Conservation (phyloP, 2,113 vertebrate species). For the Brachyhypopomus occidentalis region DNA sequence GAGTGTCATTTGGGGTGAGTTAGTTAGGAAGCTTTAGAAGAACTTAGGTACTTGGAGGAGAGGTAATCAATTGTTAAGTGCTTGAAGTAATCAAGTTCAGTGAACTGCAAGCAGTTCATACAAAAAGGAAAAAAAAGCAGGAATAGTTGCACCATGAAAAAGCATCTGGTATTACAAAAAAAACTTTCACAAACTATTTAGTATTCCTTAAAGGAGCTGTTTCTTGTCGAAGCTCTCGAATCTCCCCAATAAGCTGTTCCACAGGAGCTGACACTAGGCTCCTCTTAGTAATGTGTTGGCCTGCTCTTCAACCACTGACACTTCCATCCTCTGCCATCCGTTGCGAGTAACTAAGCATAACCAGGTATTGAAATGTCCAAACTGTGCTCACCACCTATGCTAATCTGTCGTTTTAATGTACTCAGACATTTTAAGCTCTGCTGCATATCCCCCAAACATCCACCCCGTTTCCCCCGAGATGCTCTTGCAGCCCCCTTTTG, state of each 20-base stretch:
- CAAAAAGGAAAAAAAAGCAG: no score
- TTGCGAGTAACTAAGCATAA: conserved; percentile 23
- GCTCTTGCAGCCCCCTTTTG: background rate
- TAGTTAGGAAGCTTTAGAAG: conserved; percentile 8
- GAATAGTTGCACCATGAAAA: no score
- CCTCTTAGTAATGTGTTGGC: background rate
- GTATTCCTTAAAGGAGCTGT: no score
- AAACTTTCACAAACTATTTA: no score
- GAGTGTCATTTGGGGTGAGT: background rate
- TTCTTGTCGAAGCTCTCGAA: background rate
- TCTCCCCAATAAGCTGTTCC: background rate
- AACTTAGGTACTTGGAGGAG: background rate
- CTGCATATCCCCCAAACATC: background rate
- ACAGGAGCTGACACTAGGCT: conserved; percentile 8
- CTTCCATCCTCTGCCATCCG: conserved; percentile 53
- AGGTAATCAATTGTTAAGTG: background rate
- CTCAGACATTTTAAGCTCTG: conserved; percentile 4
- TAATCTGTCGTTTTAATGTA: conserved; percentile 60
- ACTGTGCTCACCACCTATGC: conserved; percentile 54
- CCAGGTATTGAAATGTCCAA: conserved; percentile 62
- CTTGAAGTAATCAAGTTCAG: background rate
- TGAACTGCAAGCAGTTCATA: no score
- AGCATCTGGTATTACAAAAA: no score
- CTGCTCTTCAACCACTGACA: background rate
- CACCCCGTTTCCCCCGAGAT: no score